phyloP scores from a whole-genome alignment of 2,113 vertebrate genomes.

The Megaceryle maxima region DNA sequence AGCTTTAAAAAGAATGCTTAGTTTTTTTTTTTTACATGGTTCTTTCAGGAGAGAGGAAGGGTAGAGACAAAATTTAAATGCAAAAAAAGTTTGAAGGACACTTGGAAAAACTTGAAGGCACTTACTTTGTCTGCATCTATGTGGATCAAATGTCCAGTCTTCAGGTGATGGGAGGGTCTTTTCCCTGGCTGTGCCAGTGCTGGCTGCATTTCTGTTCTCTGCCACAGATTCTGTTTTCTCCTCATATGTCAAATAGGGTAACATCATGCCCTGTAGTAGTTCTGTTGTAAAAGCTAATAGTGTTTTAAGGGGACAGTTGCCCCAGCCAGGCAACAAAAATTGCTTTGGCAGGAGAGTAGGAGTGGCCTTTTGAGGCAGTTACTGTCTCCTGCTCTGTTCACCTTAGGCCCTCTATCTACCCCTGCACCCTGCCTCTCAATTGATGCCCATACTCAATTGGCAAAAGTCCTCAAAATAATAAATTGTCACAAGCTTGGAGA shows the following conservation, averaged over 20 bases:
- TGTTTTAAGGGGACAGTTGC: neutral
- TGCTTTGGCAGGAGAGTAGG: neutral
- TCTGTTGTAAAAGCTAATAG: neutral
- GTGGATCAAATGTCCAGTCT: neutral
- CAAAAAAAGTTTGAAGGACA: neutral
- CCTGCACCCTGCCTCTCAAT: neutral
- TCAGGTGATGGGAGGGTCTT: neutral
- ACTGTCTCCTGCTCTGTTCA: neutral
- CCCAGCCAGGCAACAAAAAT: neutral
- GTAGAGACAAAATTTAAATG: neutral
- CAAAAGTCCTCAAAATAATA: neutral
- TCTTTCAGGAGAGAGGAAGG: neutral
- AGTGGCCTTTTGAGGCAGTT: neutral
- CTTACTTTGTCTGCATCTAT: neutral
- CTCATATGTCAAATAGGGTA: rapidly evolving
- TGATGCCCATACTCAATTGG: rapidly evolving
- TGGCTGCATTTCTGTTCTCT: neutral
- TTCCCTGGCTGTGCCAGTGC: neutral
- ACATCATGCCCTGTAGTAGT: neutral
- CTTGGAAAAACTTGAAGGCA: neutral
- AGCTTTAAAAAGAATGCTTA: neutral
- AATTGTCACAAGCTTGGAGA: neutral
- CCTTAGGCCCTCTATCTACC: neutral
- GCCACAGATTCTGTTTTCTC: neutral
- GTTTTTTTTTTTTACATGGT: rapidly evolving